phyloP scores from a whole-genome alignment of 2,888 invertebrate genomes.

The Ecliptopera silaceata region DNA sequence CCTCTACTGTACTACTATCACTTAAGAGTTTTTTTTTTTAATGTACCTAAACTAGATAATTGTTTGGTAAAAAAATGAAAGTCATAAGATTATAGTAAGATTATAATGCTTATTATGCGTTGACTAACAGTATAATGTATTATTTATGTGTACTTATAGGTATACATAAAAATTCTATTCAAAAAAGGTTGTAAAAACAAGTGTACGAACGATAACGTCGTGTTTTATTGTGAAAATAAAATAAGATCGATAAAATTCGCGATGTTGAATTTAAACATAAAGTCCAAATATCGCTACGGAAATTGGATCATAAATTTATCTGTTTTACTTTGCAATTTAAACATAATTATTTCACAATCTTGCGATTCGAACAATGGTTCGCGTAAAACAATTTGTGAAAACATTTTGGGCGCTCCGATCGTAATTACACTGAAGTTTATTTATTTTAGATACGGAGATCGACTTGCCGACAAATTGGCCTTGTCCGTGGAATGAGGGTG shows the following conservation, averaged over 20 bases:
- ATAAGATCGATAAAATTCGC: slow-evolving; percentile 45
- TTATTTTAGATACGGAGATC: slow-evolving; percentile 40
- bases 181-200: slow-evolving; percentile 7
- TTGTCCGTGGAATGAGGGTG: slow-evolving; percentile 53
- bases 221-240: slow-evolving; percentile 48
- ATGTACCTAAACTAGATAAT: too few relatives aligned
- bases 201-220: slow-evolving; percentile 12
- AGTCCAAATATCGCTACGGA: slow-evolving; percentile 37
- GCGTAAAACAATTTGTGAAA: slow-evolving; percentile 37
- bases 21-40: too few relatives aligned
- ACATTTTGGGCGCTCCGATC: slow-evolving; percentile 24
- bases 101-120: background rate
- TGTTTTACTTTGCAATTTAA: slow-evolving; percentile 52
- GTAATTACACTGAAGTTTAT: slow-evolving; percentile 30
- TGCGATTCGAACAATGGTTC: slow-evolving; percentile 43
- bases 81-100: too few relatives aligned
- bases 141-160: background rate
- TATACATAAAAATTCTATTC: slow-evolving; percentile 4
- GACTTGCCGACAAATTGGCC: slow-evolving; percentile 55
- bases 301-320: slow-evolving; percentile 56
- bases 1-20: too few relatives aligned
- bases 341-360: slow-evolving; percentile 48
- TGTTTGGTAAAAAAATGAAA: too few relatives aligned
- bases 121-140: background rate
- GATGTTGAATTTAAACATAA: slow-evolving; percentile 38